phyloP scores from a whole-genome alignment of 2,113 vertebrate species.

The Brienomyrus longianalis region DNA sequence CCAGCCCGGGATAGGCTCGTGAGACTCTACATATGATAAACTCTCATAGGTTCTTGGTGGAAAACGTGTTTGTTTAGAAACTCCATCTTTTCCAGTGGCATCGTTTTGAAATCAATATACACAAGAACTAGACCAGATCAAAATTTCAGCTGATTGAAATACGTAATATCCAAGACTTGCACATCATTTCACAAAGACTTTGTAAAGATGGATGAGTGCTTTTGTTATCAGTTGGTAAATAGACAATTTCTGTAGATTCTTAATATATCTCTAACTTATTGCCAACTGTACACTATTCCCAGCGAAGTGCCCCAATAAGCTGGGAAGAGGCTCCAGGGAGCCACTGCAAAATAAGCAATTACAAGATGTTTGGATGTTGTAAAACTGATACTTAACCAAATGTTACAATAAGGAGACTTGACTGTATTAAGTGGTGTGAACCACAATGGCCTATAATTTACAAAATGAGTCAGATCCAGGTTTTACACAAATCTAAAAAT shows the following conservation, averaged over 20 bases:
- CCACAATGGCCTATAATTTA: background rate
- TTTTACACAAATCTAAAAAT: background rate
- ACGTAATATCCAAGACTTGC: background rate
- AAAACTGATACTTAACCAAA: background rate
- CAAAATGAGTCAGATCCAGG: background rate
- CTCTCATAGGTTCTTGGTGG: background rate
- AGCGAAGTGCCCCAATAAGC: background rate
- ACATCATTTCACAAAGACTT: background rate
- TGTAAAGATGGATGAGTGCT: background rate
- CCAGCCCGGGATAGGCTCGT: background rate
- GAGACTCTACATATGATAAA: background rate
- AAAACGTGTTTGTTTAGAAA: no score
- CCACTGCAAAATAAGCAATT: background rate
- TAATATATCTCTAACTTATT: background rate
- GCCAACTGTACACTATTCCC: background rate
- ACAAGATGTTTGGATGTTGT: background rate
- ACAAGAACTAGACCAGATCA: background rate
- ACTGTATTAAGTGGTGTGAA: background rate
- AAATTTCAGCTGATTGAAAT: background rate
- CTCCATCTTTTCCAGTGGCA: no score
- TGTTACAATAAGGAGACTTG: background rate
- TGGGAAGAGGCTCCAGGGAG: background rate
- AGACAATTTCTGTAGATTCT: background rate
- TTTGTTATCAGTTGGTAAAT: background rate
- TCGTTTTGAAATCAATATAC: background rate